Evolutionary conservation across 2,888 invertebrate species (phyloP).

Genomic region (Acrobasis suavella): DNA sequence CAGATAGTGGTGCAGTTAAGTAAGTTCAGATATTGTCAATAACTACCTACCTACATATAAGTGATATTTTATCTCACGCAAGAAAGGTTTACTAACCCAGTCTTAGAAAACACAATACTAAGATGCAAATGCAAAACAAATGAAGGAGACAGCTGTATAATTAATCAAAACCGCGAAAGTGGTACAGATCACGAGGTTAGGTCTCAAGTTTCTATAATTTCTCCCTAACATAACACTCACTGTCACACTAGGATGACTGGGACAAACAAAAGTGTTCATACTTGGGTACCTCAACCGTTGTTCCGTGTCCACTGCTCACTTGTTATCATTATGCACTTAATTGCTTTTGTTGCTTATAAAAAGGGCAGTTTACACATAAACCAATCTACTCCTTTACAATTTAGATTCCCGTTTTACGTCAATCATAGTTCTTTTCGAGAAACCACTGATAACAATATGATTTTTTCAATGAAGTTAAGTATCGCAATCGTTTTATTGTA

Average conservation of each 20-base stretch:
- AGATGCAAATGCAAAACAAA: conserved; percentile 3
- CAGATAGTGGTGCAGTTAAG: too few species aligned
- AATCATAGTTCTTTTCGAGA: not conserved
- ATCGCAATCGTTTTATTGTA: too few species aligned
- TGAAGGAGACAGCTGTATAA: conserved; percentile 4
- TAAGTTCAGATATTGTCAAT: too few species aligned
- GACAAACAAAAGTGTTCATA: conserved; percentile 34
- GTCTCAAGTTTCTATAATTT: conserved; percentile 20
- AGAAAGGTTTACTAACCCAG: not conserved
- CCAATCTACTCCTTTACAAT: not conserved
- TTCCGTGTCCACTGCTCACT: conserved; percentile 35
- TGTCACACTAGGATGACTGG: not conserved
- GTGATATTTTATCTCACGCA: too few species aligned
- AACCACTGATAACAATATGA: not conserved
- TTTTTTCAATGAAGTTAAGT: too few species aligned
- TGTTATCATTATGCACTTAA: not conserved
- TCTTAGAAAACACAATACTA: not conserved
- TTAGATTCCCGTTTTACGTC: not conserved
- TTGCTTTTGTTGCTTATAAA: not conserved
- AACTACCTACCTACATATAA: too few species aligned
- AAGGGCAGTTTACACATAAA: not conserved
- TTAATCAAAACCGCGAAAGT: conserved; percentile 13
- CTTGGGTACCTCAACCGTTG: conserved; percentile 42
- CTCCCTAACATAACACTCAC: conserved; percentile 9
- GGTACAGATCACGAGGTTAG: conserved; percentile 11